Base-by-base conservation (phyloP, 2,888 invertebrate genomes). In the Seladonia tumulorum region DNA sequence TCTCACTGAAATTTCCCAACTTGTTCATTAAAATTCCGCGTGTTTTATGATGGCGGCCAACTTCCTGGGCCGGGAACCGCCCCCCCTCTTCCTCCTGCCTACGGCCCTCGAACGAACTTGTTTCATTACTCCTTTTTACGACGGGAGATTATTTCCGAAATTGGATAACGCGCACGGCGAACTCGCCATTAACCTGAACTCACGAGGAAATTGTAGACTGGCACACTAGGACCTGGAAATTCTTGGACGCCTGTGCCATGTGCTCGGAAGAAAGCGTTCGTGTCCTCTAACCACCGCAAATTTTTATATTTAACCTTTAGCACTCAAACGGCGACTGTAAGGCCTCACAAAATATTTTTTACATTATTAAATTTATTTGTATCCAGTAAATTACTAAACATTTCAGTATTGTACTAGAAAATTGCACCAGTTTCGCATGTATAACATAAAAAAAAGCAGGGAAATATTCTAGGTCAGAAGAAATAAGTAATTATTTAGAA, bases 1-100 rank as follows among this genome's bases (percentile, higher is more conserved):
- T 53, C 78, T 70, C 78, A 29, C 81, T 60, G 78, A 86, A 87
- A 87, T 86, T 78, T 81, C 80, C 73, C 83, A 86, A 87, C 87
- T 87, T 83, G 82, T 86, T 87, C 87, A 83, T 87, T 87, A 87
- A 86, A 86, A 86, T 83, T 80, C 86, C 81, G 73, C 80, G 87
- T 79, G 81, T 73, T 87, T 87, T 83, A 81, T 70, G 81, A 82
- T 60, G 70, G 76, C 66, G 66, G 35, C 77, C 70, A 82, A 87
- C 79, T 85, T 82, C 71, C 70, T 39, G 66, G 79, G 73, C 76
- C 74, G 47, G 14, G 25, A 63, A 63, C 39, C 10, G 18, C 35
- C 39, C 39, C 18, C 16, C 2, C 60, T 22, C 22, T 22, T 22
- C 68, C 71, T 22, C 42, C 73, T 35, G 35, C 18, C 78, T 47